These are phyloP conservation scores for Chrysolina haemoptera DNA, from an alignment of 2,888 invertebrate species.

Conservation along the genomic window DNA sequence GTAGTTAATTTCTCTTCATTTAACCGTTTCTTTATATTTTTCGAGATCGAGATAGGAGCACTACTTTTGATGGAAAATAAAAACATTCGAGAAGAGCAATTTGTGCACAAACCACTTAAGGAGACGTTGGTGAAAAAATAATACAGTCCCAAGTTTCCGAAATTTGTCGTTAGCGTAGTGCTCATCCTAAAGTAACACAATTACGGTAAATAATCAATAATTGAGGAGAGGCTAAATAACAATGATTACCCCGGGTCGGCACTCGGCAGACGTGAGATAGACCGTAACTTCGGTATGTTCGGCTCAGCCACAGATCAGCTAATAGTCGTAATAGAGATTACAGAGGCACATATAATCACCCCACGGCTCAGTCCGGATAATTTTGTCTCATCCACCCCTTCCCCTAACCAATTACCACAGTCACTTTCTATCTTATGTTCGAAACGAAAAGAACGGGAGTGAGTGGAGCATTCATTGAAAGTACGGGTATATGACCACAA, in stretches of 20 bases:
- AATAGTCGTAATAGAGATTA: conserved; percentile 67
- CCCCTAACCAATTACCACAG: conserved; percentile 46
- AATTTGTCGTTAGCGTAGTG: conserved; percentile 48
- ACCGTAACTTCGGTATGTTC: conserved; percentile 40
- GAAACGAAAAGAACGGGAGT: conserved; percentile 18
- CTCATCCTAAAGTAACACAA: conserved; percentile 60
- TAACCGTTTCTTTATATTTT: too few relatives aligned
- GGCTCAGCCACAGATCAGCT: conserved; percentile 57
- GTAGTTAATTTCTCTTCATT: too few relatives aligned
- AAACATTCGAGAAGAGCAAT: conserved; percentile 26
- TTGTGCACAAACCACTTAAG: conserved; percentile 36
- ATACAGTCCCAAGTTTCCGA: conserved; percentile 38
- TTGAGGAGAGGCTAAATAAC: conserved; percentile 67
- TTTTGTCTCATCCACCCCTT: conserved; percentile 45
- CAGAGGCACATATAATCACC: conserved; percentile 65
- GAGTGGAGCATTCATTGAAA: conserved; percentile 16
- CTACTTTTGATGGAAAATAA: conserved; percentile 18
- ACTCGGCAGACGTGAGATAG: conserved; percentile 64
- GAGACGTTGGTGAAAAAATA: conserved; percentile 37
- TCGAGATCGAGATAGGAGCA: too few relatives aligned
- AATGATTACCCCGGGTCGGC: conserved; percentile 66
- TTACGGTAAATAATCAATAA: conserved; percentile 68
- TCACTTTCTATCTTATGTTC: conserved; percentile 37
- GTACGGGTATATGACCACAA: background rate
- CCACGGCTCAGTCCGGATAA: conserved; percentile 44